Base-by-base conservation (phyloP, 2,797 vertebrate species). In the Protonibea diacanthus region DNA sequence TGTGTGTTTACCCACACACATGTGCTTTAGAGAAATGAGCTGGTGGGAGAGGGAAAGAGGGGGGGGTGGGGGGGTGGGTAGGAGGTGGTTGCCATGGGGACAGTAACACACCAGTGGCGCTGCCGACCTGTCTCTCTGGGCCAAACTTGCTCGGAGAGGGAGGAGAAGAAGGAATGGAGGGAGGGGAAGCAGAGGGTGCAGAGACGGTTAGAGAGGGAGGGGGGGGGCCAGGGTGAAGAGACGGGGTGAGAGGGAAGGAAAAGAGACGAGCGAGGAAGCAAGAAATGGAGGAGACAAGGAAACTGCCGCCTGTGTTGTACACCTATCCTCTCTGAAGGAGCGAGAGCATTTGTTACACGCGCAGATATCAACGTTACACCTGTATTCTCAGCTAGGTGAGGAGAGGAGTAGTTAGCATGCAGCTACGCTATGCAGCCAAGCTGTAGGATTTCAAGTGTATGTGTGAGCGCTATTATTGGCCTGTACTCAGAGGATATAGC, bases 61-160 rank as follows among this genome's bases (percentile, higher is more conserved):
- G 85, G 82, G 82, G 87, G 89, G 84, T 84, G 82, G 83, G 87
- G 89, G 90, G 20, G 76, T 86, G 83, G 84, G 86, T 86, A 82
- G 90, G 89, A 90, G 92, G 92, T 90, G 91, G 95, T 96, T 96
- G 94, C 95, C 89, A 96, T 96, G 93, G 96, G 91, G 94, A 96
- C 88, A 89, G 94, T 96, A 95, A 95, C 95, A 96, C 95, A 95
- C 93, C 94, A 96, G 94, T 95, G 95, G 93, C 81, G 90, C 93
- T 95, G 94, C 91, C 93, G 93, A 94, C 95, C 94, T 92, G 94
- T 95, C 94, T 95, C 94, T 88, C 93, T 90, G 91, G 93, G 94
- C 93, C 92, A 92, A 95, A 95, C 95, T 95, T 95, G 92, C 91
- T 89, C 61, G 63, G 79, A 85, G 91, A 80, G 83, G 88, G 89